Evolutionary conservation across 1,140 invertebrate species (phyloP), one percentile per base, ranked within the genome.

Genomic region (Oncopeltus fasciatus): DNA sequence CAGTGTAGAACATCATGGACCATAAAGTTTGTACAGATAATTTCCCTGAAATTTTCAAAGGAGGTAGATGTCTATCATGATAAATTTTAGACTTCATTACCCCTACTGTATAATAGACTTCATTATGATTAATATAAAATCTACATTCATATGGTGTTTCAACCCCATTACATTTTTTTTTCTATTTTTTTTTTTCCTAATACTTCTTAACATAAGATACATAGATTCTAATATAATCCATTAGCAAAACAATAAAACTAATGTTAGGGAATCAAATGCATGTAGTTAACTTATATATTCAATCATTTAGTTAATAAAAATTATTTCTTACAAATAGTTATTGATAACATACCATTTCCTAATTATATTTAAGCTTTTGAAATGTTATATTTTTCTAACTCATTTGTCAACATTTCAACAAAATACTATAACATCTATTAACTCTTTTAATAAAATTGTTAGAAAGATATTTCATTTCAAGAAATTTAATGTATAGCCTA

Each of bases 91-190:
- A 60, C 38, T 27, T 60, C 58, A 60, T 16, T 46, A 24, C 33
- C 26, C 38, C 31, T 43, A 24, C 21, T 43, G n/a, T 43, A 33
- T 61, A 24, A 46, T 61, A 49, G 49, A 61, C 51, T 29, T 58
- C 58, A 63, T 58, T 58, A 29, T 51, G 24, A 58, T 26, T 59
- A 24, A 44, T 58, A 63, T 56, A 63, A 63, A 59, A 47, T 63
- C 61, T 63, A 63, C 43, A n/a, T n/a, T 58, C 26, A 63, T 28
- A 63, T 63, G 61, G 61, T 63, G 56, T 59, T 59, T 5, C 26
- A 59, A 63, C 53, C 61, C 58, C 56, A 12, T 26, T 47, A 44
- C 46, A 47, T 20, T 26, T 60, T 58, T 47, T 33, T 46, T 27
- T 59, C 58, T 63, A 58, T 59, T 57, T 46, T 46, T 27, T 59